These are phyloP conservation scores for Caenorhabditis sp. DNA, from an alignment of 2,888 invertebrate genomes.

Conservation along the genomic window DNA sequence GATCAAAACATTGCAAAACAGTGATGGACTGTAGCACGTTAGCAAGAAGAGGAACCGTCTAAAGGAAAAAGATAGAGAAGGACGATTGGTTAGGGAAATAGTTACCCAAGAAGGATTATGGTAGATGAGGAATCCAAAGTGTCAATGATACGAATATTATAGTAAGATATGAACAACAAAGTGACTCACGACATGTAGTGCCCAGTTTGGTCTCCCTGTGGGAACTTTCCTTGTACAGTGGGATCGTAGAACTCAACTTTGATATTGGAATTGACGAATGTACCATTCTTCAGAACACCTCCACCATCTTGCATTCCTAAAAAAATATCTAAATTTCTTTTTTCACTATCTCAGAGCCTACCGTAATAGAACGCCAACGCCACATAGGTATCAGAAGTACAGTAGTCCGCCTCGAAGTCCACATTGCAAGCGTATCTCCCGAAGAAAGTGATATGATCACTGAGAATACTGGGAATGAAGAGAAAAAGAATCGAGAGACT, in stretches of 20 bases:
- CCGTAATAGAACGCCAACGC: slow-evolving; percentile 61
- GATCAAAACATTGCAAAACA: slow-evolving; percentile 65
- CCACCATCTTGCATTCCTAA: slow-evolving; percentile 63
- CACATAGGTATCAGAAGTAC: slow-evolving; percentile 61
- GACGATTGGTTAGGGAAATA: slow-evolving; percentile 1
- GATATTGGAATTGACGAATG: slow-evolving; percentile 53
- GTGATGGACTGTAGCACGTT: slow-evolving; percentile 28
- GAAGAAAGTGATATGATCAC: slow-evolving; percentile 56
- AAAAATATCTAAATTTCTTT: slow-evolving; percentile 3
- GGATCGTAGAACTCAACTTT: slow-evolving; percentile 62
- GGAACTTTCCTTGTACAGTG: slow-evolving; percentile 56
- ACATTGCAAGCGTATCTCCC: slow-evolving; percentile 68
- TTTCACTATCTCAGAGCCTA: slow-evolving; percentile 5
- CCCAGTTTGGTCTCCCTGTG: slow-evolving; percentile 36
- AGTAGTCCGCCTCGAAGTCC: slow-evolving; percentile 51
- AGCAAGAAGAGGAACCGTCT: slow-evolving; percentile 30
- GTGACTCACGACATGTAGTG: slow-evolving; percentile 60
- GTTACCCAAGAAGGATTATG: not conserved
- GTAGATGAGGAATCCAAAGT: not conserved
- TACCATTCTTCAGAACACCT: slow-evolving; percentile 56
- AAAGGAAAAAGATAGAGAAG: not conserved
- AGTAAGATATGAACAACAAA: not conserved
- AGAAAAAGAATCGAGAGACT: not conserved
- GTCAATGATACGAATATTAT: not conserved
- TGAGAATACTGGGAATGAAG: not conserved